These are phyloP conservation scores for Stratiomys singularior DNA, from an alignment of 2,888 invertebrate genomes.

Conservation along the genomic window DNA sequence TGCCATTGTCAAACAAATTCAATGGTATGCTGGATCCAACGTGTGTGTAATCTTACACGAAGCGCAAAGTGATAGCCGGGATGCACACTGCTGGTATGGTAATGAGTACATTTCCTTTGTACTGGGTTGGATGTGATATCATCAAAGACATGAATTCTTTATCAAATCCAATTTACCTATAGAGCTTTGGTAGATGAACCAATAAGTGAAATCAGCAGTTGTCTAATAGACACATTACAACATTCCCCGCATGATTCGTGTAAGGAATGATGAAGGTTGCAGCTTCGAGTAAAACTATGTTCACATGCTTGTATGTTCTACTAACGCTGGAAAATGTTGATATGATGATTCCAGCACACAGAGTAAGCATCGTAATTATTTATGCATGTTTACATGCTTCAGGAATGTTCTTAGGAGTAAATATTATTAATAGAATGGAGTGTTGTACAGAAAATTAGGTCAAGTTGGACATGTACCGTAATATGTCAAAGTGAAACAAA, in stretches of 20 bases:
- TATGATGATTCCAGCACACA: neutral
- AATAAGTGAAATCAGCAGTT: conserved; percentile 34
- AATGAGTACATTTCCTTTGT: conserved; percentile 39
- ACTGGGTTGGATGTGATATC: conserved; percentile 25
- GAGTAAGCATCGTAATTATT: no score
- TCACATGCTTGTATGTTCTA: no score
- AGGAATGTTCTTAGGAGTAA: no score
- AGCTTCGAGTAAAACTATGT: no score
- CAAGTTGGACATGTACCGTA: no score
- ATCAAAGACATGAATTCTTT: conserved; percentile 45
- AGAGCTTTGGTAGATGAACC: conserved; percentile 15
- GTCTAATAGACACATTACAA: conserved; percentile 10
- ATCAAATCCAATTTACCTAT: conserved; percentile 25
- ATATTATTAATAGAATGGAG: no score
- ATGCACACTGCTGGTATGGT: conserved; percentile 32
- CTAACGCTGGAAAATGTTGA: neutral
- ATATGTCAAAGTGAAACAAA: no score
- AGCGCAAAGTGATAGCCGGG: conserved; percentile 19
- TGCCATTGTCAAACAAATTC: neutral
- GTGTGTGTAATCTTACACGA: neutral
- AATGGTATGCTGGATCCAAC: neutral
- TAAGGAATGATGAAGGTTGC: no score
- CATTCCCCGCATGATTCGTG: neutral
- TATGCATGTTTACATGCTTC: no score
- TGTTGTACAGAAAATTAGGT: no score